These are phyloP conservation scores for Zonitis immaculata DNA, from an alignment of 2,888 invertebrate species.

Conservation along the genomic window DNA sequence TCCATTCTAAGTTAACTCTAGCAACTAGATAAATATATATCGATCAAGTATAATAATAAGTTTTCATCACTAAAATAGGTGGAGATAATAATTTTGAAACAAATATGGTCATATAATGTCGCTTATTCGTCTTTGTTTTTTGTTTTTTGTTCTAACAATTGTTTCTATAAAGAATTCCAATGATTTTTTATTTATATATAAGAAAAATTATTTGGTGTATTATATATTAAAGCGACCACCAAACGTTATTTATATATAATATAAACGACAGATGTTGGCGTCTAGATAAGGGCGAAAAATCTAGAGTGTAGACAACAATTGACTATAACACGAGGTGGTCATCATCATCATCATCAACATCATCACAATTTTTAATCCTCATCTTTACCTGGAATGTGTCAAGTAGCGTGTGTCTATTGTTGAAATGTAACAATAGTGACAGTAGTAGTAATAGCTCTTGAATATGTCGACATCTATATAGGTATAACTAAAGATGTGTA, in stretches of 20 bases:
- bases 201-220: too few relatives aligned
- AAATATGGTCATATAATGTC: background rate
- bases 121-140: too few relatives aligned
- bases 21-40: too few relatives aligned
- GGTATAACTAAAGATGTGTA: too few relatives aligned
- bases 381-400: background rate
- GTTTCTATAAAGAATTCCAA: background rate
- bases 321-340: background rate
- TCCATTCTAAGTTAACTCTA: background rate
- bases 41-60: background rate
- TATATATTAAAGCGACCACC: too few relatives aligned
- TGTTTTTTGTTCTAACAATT: too few relatives aligned
- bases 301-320: background rate
- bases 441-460: background rate
- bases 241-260: background rate
- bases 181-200: too few relatives aligned
- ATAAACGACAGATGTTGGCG: background rate
- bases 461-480: background rate
- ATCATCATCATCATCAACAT: too few relatives aligned
- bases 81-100: background rate
- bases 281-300: background rate
- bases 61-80: background rate
- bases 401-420: constrained; percentile 1
- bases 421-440: background rate
- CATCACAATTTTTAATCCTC: too few relatives aligned